These are phyloP conservation scores for Hyperoodon ampullatus DNA, from an alignment of 2,113 vertebrate species.

Conservation along the genomic window DNA sequence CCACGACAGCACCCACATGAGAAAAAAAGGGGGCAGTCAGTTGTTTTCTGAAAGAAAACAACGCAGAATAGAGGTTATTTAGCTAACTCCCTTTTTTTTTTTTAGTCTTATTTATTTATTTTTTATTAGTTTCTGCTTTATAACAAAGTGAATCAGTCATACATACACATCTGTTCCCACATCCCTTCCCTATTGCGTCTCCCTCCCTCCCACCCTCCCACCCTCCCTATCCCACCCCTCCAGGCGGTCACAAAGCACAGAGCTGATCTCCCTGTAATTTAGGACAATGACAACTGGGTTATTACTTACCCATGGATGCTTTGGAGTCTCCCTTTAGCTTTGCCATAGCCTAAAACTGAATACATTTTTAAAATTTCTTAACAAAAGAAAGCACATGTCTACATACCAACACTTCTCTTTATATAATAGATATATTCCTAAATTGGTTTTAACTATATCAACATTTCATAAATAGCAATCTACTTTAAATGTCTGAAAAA, in stretches of 20 bases:
- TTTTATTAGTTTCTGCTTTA: too few relatives aligned
- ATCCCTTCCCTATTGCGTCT: too few relatives aligned
- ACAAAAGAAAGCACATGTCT: neutral
- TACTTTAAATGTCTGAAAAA: slow-evolving; percentile 37
- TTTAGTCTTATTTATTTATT: too few relatives aligned
- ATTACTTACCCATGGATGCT: neutral
- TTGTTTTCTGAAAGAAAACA: neutral
- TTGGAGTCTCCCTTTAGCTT: neutral
- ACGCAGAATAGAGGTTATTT: neutral
- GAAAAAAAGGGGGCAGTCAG: neutral
- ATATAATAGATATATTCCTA: neutral
- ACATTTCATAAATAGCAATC: neutral
- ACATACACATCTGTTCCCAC: too few relatives aligned
- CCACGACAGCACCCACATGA: neutral
- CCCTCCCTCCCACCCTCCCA: too few relatives aligned
- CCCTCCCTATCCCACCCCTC: too few relatives aligned
- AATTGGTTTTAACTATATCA: neutral
- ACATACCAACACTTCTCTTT: neutral
- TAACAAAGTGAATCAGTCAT: too few relatives aligned
- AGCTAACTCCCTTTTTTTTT: neutral
- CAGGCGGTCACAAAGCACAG: too few relatives aligned
- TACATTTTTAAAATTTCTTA: neutral
- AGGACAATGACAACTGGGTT: neutral
- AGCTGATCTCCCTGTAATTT: too few relatives aligned
- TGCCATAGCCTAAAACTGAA: neutral